Evolutionary conservation across 2,113 vertebrate genomes (phyloP).

Genomic region (Emydocephalus ijimae): DNA sequence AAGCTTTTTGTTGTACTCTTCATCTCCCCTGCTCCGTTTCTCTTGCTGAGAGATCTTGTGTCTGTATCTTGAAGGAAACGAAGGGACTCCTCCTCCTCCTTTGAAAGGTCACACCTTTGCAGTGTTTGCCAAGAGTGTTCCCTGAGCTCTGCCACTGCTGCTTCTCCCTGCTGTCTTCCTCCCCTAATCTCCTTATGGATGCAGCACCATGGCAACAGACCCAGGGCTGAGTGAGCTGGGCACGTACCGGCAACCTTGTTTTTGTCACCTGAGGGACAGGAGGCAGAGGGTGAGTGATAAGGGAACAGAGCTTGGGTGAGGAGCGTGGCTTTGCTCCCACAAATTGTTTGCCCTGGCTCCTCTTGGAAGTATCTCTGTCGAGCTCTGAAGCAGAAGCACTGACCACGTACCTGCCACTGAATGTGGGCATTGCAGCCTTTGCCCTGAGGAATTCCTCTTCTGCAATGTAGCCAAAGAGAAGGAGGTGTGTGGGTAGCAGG

Average conservation of each 20-base stretch:
- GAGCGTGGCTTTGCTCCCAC: slow-evolving; percentile 11
- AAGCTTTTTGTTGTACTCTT: slow-evolving; percentile 8
- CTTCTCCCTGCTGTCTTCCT: slow-evolving; percentile 58
- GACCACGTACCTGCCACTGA: slow-evolving; percentile 34
- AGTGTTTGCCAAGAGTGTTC: slow-evolving; percentile 4
- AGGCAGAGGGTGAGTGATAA: slow-evolving; percentile 29
- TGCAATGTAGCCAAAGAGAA: slow-evolving; percentile 46
- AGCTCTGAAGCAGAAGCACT: slow-evolving; percentile 24
- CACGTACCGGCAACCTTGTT: slow-evolving; percentile 67
- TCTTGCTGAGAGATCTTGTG: neutral
- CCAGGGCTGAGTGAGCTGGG: slow-evolving; percentile 52
- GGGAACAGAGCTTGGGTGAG: neutral
- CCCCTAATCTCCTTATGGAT: slow-evolving; percentile 60
- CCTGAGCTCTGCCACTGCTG: slow-evolving; percentile 37
- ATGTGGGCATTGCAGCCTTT: slow-evolving; percentile 39
- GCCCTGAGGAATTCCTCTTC: slow-evolving; percentile 35
- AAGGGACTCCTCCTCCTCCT: neutral
- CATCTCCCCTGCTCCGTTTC: neutral
- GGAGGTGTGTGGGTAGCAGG: slow-evolving; percentile 39
- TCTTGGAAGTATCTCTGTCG: slow-evolving; percentile 9
- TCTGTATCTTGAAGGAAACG: neutral
- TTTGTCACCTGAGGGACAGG: slow-evolving; percentile 54
- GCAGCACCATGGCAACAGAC: slow-evolving; percentile 72
- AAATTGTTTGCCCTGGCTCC: slow-evolving; percentile 14
- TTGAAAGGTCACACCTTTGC: slow-evolving; percentile 49